Evolutionary conservation across 2,888 invertebrate species (phyloP).

Genomic region (Monochamus alternatus): DNA sequence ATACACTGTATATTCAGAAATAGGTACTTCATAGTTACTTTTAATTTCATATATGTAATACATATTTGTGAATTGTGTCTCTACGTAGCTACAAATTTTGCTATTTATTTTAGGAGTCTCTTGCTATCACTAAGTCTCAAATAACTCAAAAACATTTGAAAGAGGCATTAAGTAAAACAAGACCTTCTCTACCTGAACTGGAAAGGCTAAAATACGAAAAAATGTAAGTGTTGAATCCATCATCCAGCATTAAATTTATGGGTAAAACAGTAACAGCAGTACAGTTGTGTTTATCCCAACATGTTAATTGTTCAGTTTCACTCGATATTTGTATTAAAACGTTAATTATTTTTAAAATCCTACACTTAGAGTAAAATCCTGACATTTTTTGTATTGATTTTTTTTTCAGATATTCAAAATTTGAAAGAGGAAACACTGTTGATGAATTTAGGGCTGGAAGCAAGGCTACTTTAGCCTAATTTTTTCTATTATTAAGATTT

Average conservation of each 20-base stretch:
- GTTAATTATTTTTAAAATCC: too few species aligned
- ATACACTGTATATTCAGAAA: too few species aligned
- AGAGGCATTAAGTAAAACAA: conserved; percentile 79
- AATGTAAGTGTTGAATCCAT: conserved; percentile 75
- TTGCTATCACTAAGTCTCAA: conserved; percentile 40
- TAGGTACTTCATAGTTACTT: too few species aligned
- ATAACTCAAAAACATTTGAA: conserved; percentile 78
- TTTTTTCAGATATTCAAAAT: conserved; percentile 68
- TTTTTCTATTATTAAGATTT: background rate
- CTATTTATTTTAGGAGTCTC: conserved; percentile 41
- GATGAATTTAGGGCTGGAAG: conserved; percentile 61
- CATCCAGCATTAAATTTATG: too few species aligned
- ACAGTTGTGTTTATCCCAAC: too few species aligned
- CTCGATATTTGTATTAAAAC: too few species aligned
- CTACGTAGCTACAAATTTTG: too few species aligned
- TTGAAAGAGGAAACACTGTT: conserved; percentile 61
- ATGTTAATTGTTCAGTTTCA: too few species aligned
- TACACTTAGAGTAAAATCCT: background rate
- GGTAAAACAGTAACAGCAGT: too few species aligned
- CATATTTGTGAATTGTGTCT: too few species aligned
- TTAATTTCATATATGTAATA: too few species aligned
- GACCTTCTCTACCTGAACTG: conserved; percentile 82
- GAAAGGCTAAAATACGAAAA: conserved; percentile 83
- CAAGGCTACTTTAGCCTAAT: conserved; percentile 66
- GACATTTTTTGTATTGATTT: background rate